Percentiles rank a stretch among this genome's conserved stretches.
These are phyloP conservation scores for Rhabdornis inornatus DNA, from an alignment of 2,113 vertebrate species.

Conservation along the genomic window DNA sequence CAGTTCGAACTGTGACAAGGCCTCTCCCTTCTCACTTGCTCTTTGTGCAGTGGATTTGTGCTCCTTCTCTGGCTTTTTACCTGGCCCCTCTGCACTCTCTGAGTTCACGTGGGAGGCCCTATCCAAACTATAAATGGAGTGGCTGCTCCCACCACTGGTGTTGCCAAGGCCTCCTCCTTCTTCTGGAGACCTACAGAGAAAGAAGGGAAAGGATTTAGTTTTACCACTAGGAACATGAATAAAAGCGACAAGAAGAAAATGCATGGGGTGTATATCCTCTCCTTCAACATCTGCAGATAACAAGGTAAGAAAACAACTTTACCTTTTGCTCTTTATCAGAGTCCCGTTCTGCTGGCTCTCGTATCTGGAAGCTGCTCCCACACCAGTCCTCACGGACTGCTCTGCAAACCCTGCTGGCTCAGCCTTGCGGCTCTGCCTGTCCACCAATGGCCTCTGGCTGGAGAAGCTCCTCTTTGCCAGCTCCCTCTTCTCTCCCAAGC, in stretches of 20 bases:
- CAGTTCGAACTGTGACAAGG: conserved; percentile 86
- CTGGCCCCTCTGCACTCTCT: conserved; percentile 66
- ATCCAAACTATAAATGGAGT: conserved; percentile 82
- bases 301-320: neutral
- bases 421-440: conserved; percentile 91
- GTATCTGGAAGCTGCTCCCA: conserved; percentile 71
- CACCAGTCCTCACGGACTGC: conserved; percentile 77
- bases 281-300: accelerated
- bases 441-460: conserved; percentile 89
- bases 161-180: conserved; percentile 72
- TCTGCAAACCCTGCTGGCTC: conserved; percentile 81
- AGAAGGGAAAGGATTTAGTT: neutral
- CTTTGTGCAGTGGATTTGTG: conserved; percentile 75
- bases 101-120: conserved; percentile 61
- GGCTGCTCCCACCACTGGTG: conserved; percentile 54
- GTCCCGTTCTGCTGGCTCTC: conserved; percentile 87
- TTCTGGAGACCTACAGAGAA: conserved; percentile 74
- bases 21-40: conserved; percentile 78
- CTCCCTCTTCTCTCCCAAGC: conserved; percentile 88
- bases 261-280: accelerated
- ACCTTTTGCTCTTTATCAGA: conserved; percentile 86
- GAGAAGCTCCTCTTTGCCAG: conserved; percentile 96
- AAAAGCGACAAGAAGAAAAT: neutral
- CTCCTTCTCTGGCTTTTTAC: conserved; percentile 87
- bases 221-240: neutral